Base-by-base conservation (phyloP, 2,888 invertebrate species). In the Drosophila borborema region DNA sequence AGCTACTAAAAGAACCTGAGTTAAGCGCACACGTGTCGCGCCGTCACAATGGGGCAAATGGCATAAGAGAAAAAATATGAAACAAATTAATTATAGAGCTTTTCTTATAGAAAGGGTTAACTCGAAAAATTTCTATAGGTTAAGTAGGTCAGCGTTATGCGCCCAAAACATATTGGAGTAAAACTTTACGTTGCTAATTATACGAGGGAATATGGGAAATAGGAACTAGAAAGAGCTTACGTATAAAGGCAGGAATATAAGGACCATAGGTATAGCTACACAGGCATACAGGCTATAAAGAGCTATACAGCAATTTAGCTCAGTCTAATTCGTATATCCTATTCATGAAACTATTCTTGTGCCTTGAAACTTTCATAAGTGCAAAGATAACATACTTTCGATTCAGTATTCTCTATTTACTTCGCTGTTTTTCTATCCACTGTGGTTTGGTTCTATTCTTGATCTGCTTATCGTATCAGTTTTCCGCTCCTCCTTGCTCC, bases 81-180 rank as follows among this genome's bases (percentile, higher is more conserved):
- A 64, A 48, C 53, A 74, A 69, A 48, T 58, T 55, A 69, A 69
- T 74, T 65, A 69, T 12, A 48, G 34, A 36, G 38, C 43, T 28
- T 63, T 41, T 38, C 36, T 23, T 51, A 40, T 12, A 18, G 51
- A 36, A 8, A 2, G 34, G 34, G 34, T 36, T 51, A 51, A 23
- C 16, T 34, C 12, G 46, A 23, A 40, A 16, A 34, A 9, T 48
- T 48, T 18, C 28, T 12, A 34, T 6, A 18, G 34, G 3, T 1
- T 18, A 72, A 23, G 1, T 46, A 10, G 73, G 64, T 41, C 56
- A 62, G 8, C 28, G 34, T 2, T 48, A 14, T 16, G 45, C 31
- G 38, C 20, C n/a, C 18, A 16, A 36, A 36, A 67, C 34, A 6
- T 36, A 68, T 18, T 18, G 14, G 12, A 41, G 34, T 1, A 12